Conservation (phyloP, 2,113 vertebrate species). For the Rhadina sibilatrix region DNA sequence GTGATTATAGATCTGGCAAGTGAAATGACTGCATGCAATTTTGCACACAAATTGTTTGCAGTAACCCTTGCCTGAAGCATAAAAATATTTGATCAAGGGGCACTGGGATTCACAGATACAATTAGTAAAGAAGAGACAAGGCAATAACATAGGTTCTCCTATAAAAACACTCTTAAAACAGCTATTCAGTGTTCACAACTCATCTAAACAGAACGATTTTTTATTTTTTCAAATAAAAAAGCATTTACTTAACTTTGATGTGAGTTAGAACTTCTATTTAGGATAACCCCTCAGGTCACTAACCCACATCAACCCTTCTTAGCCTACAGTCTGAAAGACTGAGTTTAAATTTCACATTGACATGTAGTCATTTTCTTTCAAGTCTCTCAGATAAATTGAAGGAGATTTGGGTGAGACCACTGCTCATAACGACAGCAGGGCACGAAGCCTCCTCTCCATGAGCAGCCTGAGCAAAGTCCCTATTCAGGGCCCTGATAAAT, state of each 20-base stretch:
- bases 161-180: neutral
- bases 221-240: neutral
- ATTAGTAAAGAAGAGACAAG: neutral
- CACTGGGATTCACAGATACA: neutral
- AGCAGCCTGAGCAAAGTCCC: neutral
- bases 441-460: neutral
- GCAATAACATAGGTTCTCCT: neutral
- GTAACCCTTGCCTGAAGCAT: neutral
- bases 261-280: neutral
- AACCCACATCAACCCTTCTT: neutral
- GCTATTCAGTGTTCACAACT: neutral
- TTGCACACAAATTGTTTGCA: neutral
- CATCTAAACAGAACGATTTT: neutral
- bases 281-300: neutral
- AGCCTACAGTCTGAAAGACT: neutral
- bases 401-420: neutral
- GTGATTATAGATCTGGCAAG: neutral
- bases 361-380: neutral
- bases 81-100: neutral
- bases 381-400: neutral
- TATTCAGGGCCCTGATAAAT: neutral
- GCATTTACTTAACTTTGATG: neutral
- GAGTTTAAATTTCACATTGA: neutral
- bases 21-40: neutral
- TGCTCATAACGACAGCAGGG: neutral